Evolutionary conservation across 2,888 invertebrate species (phyloP).

Genomic region (Chrysodeixis includens): DNA sequence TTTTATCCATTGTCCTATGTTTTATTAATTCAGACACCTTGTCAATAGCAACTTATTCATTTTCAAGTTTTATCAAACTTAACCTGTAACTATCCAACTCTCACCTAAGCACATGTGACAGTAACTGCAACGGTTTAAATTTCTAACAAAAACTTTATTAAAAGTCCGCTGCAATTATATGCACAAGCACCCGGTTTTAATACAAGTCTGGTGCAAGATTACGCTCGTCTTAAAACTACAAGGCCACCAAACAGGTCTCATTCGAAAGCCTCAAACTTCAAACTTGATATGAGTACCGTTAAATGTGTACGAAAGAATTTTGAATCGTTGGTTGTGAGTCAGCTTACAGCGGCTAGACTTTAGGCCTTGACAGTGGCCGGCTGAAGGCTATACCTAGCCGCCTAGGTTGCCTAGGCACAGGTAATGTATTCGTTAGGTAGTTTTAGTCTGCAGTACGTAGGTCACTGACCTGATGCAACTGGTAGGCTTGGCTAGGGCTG

Average conservation of each 20-base stretch:
- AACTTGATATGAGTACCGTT: neutral
- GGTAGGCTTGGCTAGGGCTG: constrained; percentile 10
- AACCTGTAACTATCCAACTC: too few relatives aligned
- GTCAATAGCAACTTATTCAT: too few relatives aligned
- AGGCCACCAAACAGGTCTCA: neutral
- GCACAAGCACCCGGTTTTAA: too few relatives aligned
- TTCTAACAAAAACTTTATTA: too few relatives aligned
- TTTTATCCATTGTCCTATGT: too few relatives aligned
- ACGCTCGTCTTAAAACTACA: neutral
- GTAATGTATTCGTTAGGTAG: constrained; percentile 26
- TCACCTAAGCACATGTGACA: too few relatives aligned
- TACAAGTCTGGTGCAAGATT: neutral
- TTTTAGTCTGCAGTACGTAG: constrained; percentile 14
- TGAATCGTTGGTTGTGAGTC: neutral
- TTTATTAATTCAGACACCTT: too few relatives aligned
- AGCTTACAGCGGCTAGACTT: constrained; percentile 1
- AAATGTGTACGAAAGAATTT: neutral
- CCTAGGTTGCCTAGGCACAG: constrained; percentile 9
- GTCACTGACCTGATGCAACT: constrained; percentile 36
- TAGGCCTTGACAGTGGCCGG: constrained; percentile 38
- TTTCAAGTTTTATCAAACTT: too few relatives aligned
- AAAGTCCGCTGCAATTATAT: too few relatives aligned
- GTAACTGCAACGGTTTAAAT: too few relatives aligned
- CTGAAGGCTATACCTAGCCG: constrained; percentile 31
- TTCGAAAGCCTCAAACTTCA: neutral